Conservation (phyloP, 2,888 invertebrate species). For the Amphimallon solstitiale region DNA sequence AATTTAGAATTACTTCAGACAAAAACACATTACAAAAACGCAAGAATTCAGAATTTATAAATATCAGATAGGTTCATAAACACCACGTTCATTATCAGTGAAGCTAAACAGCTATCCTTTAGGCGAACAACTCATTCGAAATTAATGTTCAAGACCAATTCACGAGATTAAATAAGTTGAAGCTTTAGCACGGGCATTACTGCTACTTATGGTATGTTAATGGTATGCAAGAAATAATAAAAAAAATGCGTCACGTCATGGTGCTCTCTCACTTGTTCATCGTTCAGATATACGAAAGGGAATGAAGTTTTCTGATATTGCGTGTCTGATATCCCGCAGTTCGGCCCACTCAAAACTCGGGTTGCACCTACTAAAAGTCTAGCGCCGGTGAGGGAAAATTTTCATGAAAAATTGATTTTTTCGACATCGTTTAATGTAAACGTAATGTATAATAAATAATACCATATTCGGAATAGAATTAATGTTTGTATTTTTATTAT, state of each 20-base stretch:
- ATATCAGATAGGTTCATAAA: too few species aligned
- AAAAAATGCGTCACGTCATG: slow-evolving; percentile 50
- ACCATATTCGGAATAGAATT: too few species aligned
- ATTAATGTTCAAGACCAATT: neutral
- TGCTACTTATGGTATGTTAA: slow-evolving; percentile 41
- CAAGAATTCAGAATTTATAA: too few species aligned
- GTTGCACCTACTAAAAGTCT: neutral
- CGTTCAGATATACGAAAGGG: slow-evolving; percentile 38
- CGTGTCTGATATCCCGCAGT: slow-evolving; percentile 46
- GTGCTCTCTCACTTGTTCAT: slow-evolving; percentile 33
- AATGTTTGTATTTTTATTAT: neutral
- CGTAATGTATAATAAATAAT: too few species aligned
- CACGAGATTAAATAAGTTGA: neutral
- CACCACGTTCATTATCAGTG: too few species aligned
- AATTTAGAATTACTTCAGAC: too few species aligned
- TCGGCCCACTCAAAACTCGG: slow-evolving; percentile 27
- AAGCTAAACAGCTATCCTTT: too few species aligned
- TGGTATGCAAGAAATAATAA: slow-evolving; percentile 53
- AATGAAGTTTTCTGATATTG: slow-evolving; percentile 48
- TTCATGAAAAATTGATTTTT: slow-evolving; percentile 17
- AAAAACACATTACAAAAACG: too few species aligned
- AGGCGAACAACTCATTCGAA: neutral
- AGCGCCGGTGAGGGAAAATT: neutral
- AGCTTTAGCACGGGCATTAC: slow-evolving; percentile 22
- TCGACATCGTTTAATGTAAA: neutral